A percentile compares a stretch with the other conserved stretches of the same genome.
These are phyloP conservation scores for Metopolophium dirhodum DNA, from an alignment of 1,140 invertebrate genomes.

Conservation along the genomic window DNA sequence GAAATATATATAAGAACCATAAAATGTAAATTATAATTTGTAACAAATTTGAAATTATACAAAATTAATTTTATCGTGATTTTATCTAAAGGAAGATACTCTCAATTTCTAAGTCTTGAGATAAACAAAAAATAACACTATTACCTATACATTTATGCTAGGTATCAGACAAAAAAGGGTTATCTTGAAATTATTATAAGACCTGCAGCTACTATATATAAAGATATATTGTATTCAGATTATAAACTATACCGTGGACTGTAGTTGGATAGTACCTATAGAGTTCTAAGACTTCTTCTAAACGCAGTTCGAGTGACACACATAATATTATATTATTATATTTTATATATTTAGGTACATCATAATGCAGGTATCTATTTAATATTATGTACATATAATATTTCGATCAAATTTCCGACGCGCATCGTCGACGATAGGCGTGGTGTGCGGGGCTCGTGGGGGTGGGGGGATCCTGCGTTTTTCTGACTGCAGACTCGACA, in stretches of 20 bases:
- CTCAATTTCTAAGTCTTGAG: neutral
- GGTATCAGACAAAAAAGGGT: neutral
- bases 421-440: neutral
- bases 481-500: slow-evolving; percentile 19
- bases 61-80: neutral
- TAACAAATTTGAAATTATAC: neutral
- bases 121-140: neutral
- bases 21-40: too few species aligned
- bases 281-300: neutral
- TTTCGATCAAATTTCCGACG: neutral
- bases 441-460: neutral
- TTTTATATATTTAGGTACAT: too few species aligned
- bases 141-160: neutral
- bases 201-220: neutral
- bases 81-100: neutral
- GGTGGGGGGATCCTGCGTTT: neutral
- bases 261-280: too few species aligned
- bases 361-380: too few species aligned
- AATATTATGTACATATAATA: neutral
- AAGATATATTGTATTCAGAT: neutral
- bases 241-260: neutral
- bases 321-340: too few species aligned
- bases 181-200: neutral
- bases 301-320: neutral
- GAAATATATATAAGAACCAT: too few species aligned